A percentile compares a stretch with the other conserved stretches of the same genome.
Conservation (phyloP, 2,888 invertebrate genomes). For the Melanargia galathea region DNA sequence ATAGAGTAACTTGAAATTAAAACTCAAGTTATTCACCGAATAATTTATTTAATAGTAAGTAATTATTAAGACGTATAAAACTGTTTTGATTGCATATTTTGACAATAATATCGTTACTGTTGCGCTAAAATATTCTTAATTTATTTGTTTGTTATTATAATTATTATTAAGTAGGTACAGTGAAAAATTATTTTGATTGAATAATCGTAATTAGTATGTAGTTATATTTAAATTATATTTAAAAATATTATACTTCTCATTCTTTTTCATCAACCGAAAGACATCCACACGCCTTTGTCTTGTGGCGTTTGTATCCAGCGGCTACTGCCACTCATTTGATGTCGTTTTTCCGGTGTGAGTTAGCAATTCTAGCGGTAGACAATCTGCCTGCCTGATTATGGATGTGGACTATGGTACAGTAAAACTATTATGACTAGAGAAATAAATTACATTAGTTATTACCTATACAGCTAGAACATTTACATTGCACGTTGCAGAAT, state of each 20-base stretch:
- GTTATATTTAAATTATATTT: no score
- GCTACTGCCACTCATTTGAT: no score
- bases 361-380: no score
- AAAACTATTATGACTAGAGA: conserved; percentile 27
- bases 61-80: conserved; percentile 7
- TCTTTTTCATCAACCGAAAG: no score
- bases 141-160: background rate
- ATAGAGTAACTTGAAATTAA: background rate
- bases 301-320: no score
- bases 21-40: conserved; percentile 4
- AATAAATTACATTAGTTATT: conserved; percentile 29
- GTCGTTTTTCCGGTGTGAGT: no score
- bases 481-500: conserved; percentile 51
- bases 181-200: background rate
- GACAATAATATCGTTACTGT: background rate
- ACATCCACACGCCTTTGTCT: no score
- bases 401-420: background rate
- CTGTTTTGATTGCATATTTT: background rate
- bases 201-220: no score
- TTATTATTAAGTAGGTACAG: background rate
- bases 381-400: no score
- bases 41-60: conserved; percentile 6
- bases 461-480: conserved; percentile 34
- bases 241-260: no score
- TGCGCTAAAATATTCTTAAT: background rate